Percentiles rank a stretch among this genome's conserved stretches.
Evolutionary conservation across 2,888 invertebrate genomes (phyloP).

Genomic region (Andricus quercusramuli): DNA sequence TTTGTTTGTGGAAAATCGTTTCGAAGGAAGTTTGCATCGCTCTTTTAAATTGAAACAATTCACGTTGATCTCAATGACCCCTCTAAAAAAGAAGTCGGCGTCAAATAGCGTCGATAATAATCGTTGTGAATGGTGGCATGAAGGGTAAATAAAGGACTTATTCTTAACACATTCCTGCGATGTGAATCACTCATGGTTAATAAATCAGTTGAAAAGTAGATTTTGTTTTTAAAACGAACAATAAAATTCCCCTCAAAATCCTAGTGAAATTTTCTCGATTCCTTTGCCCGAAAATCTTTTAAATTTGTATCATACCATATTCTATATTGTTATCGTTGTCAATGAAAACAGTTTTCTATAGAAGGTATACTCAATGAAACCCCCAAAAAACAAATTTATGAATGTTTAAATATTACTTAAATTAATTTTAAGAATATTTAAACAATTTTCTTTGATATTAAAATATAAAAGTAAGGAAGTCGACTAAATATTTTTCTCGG

Average conservation of each 20-base stretch:
- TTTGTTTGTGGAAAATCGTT: not conserved
- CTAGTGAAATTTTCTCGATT: too few relatives aligned
- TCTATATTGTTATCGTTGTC: too few relatives aligned
- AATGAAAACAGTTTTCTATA: too few relatives aligned
- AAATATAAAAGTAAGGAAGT: too few relatives aligned
- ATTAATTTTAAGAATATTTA: too few relatives aligned
- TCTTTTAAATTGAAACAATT: not conserved
- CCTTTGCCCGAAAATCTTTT: too few relatives aligned
- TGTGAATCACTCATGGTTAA: not conserved
- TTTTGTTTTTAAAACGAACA: not conserved
- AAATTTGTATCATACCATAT: too few relatives aligned
- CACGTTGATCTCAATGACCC: conserved; percentile 19
- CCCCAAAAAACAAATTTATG: too few relatives aligned
- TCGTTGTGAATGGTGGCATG: not conserved
- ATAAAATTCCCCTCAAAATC: too few relatives aligned
- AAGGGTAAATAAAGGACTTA: conserved; percentile 5
- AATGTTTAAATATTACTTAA: too few relatives aligned
- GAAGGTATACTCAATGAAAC: too few relatives aligned
- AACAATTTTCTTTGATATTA: too few relatives aligned
- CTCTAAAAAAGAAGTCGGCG: conserved; percentile 20
- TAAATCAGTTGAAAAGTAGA: not conserved
- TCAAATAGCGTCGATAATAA: conserved; percentile 32
- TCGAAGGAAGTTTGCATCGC: not conserved
- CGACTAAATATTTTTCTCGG: not conserved
- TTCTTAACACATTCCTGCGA: not conserved